These are phyloP conservation scores for Microctenopoma lineatum DNA, from an alignment of 2,797 vertebrate genomes.

Conservation along the genomic window DNA sequence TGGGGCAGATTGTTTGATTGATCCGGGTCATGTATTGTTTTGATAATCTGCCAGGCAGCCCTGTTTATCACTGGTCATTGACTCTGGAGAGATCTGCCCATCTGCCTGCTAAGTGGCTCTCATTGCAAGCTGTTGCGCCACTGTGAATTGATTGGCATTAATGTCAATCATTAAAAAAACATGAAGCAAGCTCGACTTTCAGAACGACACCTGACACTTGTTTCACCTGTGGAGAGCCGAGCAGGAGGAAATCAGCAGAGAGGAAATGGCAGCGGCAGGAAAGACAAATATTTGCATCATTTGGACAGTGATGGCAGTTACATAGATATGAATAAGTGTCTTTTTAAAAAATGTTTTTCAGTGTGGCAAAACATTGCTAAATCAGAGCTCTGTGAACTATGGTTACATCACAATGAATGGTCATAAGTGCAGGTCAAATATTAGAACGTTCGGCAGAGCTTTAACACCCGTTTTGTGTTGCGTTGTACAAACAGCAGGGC, in stretches of 20 bases:
- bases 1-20: conserved; percentile 12
- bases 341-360: conserved; percentile 7
- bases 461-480: conserved; percentile 29
- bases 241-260: conserved; percentile 55
- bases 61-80: conserved; percentile 64
- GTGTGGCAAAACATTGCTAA: not conserved
- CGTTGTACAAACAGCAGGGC: conserved; percentile 46
- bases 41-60: conserved; percentile 51
- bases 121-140: conserved; percentile 62
- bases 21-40: conserved; percentile 44
- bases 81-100: conserved; percentile 63
- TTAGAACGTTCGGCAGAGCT: conserved; percentile 20
- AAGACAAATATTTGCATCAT: conserved; percentile 33
- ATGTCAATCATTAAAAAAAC: conserved; percentile 83
- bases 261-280: conserved; percentile 62
- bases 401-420: conserved; percentile 1
- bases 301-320: conserved; percentile 5
- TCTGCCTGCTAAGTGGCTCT: conserved; percentile 75
- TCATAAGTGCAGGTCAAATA: conserved; percentile 23
- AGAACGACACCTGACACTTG: conserved; percentile 72
- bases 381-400: not conserved
- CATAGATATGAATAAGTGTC: conserved; percentile 1
- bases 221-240: conserved; percentile 65
- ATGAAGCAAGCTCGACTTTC: conserved; percentile 79
- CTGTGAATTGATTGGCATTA: conserved; percentile 78